Evolutionary conservation across 2,113 vertebrate species (phyloP).

Genomic region (Sylvilagus bachmani): DNA sequence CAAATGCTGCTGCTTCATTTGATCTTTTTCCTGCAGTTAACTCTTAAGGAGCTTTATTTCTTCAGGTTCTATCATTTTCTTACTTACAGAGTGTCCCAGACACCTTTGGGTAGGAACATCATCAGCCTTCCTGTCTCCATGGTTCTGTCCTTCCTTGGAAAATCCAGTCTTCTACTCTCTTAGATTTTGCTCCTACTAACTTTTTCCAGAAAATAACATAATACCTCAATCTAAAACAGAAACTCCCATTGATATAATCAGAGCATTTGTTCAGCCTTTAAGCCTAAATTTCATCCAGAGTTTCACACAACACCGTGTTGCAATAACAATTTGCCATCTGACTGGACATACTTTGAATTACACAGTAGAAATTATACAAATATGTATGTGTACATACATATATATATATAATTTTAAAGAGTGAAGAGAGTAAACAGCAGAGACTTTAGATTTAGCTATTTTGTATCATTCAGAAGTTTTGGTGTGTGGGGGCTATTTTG

Average conservation of each 20-base stretch:
- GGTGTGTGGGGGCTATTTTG: neutral
- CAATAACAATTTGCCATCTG: neutral
- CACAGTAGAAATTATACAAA: neutral
- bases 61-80: neutral
- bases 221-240: neutral
- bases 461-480: neutral
- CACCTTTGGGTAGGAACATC: neutral
- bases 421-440: neutral
- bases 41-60: neutral
- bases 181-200: neutral
- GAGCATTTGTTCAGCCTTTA: neutral
- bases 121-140: neutral
- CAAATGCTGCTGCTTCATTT: neutral
- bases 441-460: neutral
- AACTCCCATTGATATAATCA: neutral
- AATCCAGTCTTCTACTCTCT: neutral
- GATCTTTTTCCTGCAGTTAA: neutral
- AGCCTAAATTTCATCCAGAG: neutral
- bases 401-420: neutral
- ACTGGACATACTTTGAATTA: neutral
- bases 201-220: neutral
- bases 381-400: neutral
- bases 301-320: neutral
- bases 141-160: neutral
- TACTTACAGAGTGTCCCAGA: neutral